Evolutionary conservation across 2,888 invertebrate genomes (phyloP), one percentile per base, ranked within the genome.

Genomic region (Chydorus sphaericus): DNA sequence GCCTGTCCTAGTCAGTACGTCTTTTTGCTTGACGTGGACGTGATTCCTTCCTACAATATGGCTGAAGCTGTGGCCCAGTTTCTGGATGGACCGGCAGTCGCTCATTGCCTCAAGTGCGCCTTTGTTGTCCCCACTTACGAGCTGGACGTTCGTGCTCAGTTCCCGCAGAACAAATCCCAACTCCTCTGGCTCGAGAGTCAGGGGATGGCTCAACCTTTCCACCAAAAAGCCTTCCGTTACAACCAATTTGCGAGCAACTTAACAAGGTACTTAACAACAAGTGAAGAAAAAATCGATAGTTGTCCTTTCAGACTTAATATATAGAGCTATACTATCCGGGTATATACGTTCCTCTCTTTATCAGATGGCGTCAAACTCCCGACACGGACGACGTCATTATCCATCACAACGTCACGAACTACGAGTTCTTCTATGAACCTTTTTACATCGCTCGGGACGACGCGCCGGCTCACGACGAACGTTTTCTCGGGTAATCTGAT

Each of bases 171-270:
- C 65, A 90, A 90, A 70, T 78, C 80, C 20, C 85, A 85, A 63
- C 70, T 91, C 57, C 71, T 89, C 54, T 73, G 85, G 55, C 71
- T 90, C 59, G 82, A 85, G 1, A 80, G 77, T 64, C 84, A 84
- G 65, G 86, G 85, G 54, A 71, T 88, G 51, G 90, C 90, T 1
- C 77, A 89, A 68, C 90, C 90, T 0, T 91, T 91, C 67, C 91
- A 91, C 68, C 82, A 87, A 65, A 88, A 88, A 71, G 87, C 91
- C 59, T 91, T 91, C 69, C 87, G 89, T 63, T 86, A 87, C 69
- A 91, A 91, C 69, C 91, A 92, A 69, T 89, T 80, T 66, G 90
- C 91, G 6, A 91, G 90, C 0, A 91, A 92, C 71, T 89, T 90
- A 69, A 79, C 86, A 36, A 82, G 81, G 88, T 86, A 66, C 8